Evolutionary conservation across 2,888 invertebrate species (phyloP).

Genomic region (Epicampocera succincta): DNA sequence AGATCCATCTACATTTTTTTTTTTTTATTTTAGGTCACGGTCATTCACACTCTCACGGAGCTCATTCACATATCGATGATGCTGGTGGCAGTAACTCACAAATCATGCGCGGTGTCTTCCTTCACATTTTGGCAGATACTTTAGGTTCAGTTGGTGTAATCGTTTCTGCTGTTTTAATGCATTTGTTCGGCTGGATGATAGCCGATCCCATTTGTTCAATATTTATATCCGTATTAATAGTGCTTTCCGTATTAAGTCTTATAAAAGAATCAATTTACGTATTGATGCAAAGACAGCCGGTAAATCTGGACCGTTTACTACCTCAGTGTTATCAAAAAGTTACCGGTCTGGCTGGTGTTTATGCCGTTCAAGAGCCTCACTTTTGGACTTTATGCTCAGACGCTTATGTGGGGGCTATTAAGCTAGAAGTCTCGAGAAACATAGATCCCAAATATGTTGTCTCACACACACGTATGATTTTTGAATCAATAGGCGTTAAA

Average conservation of each 20-base stretch:
- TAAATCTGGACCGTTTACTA: slow-evolving; percentile 89
- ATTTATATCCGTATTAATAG: slow-evolving; percentile 95
- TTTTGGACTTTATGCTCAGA: slow-evolving; percentile 99
- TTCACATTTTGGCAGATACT: slow-evolving; percentile 98
- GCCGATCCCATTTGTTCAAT: slow-evolving; percentile 99
- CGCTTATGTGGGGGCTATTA: slow-evolving; percentile 94
- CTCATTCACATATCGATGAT: slow-evolving; percentile 76
- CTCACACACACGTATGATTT: slow-evolving; percentile 96
- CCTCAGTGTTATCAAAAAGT: slow-evolving; percentile 95
- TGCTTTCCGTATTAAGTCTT: slow-evolving; percentile 91
- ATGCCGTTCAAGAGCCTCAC: slow-evolving; percentile 97
- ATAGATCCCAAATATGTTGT: slow-evolving; percentile 96
- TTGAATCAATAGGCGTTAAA: slow-evolving; percentile 94
- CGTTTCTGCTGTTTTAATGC: slow-evolving; percentile 95
- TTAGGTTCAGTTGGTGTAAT: slow-evolving; percentile 98
- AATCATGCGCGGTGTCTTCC: slow-evolving; percentile 97
- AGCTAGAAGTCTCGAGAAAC: slow-evolving; percentile 95
- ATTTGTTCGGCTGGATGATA: slow-evolving; percentile 98
- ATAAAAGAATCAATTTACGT: slow-evolving; percentile 94
- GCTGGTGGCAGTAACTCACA: slow-evolving; percentile 87
- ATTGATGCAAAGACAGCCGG: slow-evolving; percentile 96
- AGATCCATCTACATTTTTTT: no score
- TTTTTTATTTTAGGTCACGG: slow-evolving; percentile 71
- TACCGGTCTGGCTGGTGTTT: slow-evolving; percentile 95
- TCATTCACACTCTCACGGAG: slow-evolving; percentile 75